These are phyloP conservation scores for Montipora efflorescens DNA, from an alignment of 64 coral and sea anemone species.

Conservation along the genomic window DNA sequence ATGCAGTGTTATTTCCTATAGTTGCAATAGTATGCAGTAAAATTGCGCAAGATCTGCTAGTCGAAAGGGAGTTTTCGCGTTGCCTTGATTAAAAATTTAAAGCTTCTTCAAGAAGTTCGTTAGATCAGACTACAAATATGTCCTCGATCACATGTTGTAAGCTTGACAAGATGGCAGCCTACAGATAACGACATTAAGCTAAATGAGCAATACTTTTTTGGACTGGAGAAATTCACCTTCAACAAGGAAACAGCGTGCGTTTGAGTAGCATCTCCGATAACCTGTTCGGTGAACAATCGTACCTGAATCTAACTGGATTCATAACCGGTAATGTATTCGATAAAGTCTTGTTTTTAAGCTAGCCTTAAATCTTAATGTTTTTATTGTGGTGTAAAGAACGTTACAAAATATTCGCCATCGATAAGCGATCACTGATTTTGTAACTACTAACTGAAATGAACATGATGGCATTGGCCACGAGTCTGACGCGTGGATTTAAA, in stretches of 20 bases:
- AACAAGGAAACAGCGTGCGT: not conserved
- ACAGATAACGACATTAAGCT: conserved; percentile 6
- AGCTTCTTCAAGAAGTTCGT: not conserved
- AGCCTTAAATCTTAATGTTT: not conserved
- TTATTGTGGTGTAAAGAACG: not conserved
- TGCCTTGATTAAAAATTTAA: conserved; percentile 44
- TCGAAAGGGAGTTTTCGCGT: not conserved
- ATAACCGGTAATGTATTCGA: not conserved
- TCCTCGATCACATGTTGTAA: conserved; percentile 20
- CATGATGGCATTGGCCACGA: too few relatives aligned
- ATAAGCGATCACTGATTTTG: not conserved
- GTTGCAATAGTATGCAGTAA: conserved; percentile 11
- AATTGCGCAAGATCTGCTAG: not conserved
- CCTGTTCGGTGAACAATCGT: not conserved
- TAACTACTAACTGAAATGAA: too few relatives aligned
- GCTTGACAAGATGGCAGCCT: conserved; percentile 43
- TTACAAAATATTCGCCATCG: not conserved
- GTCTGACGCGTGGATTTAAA: too few relatives aligned
- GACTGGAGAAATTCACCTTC: not conserved
- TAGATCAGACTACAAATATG: conserved; percentile 46
- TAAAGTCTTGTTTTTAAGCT: not conserved
- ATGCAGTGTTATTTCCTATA: not conserved
- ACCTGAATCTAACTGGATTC: not conserved
- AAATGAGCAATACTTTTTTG: not conserved
- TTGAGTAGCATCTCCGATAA: not conserved